A percentile compares a stretch with the other conserved stretches of the same genome.
These are phyloP conservation scores for Ploceus nigricollis DNA, from an alignment of 2,113 vertebrate genomes.

Conservation along the genomic window DNA sequence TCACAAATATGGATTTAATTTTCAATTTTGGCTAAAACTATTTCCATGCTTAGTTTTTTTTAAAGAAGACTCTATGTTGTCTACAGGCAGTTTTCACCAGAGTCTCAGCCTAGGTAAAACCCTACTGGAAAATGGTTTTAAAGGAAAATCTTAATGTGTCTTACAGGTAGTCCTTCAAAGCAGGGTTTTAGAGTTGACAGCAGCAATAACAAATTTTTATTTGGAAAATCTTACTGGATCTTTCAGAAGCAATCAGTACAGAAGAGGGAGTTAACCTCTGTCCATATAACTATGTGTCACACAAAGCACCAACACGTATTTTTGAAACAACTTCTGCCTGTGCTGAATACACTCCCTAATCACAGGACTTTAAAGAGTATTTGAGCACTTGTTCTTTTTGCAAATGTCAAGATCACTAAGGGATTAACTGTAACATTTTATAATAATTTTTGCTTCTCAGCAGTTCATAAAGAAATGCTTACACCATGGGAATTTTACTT, in stretches of 20 bases:
- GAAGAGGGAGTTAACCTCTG: neutral
- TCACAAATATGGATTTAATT: neutral
- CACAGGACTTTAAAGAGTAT: neutral
- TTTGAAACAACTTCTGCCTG: neutral
- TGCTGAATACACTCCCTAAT: neutral
- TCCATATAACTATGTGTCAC: neutral
- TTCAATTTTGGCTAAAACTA: neutral
- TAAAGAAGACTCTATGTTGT: neutral
- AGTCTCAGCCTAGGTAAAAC: neutral
- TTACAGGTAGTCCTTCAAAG: neutral
- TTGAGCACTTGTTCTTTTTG: neutral
- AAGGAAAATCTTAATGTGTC: neutral
- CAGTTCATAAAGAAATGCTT: neutral
- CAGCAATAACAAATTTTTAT: neutral
- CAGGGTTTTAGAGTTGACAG: neutral
- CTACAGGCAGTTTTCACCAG: neutral
- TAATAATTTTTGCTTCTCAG: slow-evolving; percentile 4
- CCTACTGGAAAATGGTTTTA: neutral
- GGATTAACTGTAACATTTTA: slow-evolving; percentile 27
- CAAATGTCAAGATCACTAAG: slow-evolving; percentile 39
- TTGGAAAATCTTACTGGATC: neutral
- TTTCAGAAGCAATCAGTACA: neutral
- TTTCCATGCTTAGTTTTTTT: neutral
- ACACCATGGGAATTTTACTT: neutral
- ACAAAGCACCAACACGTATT: neutral